phyloP scores from a whole-genome alignment of 2,797 vertebrate species.

The Peromyscus aztecus region DNA sequence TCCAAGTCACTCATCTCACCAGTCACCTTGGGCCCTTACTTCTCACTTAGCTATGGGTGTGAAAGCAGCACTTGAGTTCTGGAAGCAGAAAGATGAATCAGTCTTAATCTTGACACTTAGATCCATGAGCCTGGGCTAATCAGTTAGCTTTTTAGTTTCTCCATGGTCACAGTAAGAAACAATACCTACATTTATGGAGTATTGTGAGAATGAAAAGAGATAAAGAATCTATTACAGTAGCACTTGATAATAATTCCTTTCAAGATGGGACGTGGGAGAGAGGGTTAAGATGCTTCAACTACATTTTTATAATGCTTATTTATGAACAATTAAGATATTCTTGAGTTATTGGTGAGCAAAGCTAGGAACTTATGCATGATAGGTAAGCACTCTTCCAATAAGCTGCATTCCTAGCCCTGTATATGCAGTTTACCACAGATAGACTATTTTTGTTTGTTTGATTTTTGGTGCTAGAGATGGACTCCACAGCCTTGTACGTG shows the following conservation, averaged over 20 bases:
- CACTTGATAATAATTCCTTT: slow-evolving; percentile 56
- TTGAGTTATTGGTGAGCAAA: background rate
- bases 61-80: slow-evolving; percentile 29
- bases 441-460: background rate
- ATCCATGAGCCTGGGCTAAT: background rate
- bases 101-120: background rate
- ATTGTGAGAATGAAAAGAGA: slow-evolving; percentile 17
- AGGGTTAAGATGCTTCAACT: background rate
- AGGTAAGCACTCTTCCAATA: background rate
- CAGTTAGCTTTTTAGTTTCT: slow-evolving; percentile 3
- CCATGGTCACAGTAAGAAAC: background rate
- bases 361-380: background rate
- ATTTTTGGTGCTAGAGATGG: background rate
- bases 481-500: background rate
- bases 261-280: background rate
- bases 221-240: background rate
- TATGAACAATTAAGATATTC: slow-evolving; percentile 32
- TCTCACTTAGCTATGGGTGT: background rate
- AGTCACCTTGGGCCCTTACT: background rate
- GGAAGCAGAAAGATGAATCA: slow-evolving; percentile 11
- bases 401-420: background rate
- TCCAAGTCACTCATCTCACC: background rate
- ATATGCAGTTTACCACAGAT: slow-evolving; percentile 11
- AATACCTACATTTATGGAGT: slow-evolving; percentile 15
- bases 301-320: slow-evolving; percentile 55